These are phyloP conservation scores for Eriocheir sinensis DNA, from an alignment of 1,140 invertebrate genomes.

Conservation along the genomic window DNA sequence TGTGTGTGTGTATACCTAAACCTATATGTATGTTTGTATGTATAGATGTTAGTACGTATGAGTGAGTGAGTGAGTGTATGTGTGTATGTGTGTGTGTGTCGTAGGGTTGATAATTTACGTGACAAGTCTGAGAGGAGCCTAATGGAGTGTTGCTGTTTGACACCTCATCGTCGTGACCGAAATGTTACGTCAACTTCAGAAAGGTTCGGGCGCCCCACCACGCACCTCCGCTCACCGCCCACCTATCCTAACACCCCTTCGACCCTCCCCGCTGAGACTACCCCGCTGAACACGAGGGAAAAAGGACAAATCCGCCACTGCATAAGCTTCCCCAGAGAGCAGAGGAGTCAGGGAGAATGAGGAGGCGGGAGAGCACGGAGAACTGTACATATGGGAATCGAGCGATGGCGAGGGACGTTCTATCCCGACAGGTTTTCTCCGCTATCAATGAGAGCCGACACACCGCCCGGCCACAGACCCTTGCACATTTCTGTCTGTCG, in stretches of 20 bases:
- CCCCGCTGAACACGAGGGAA: neutral
- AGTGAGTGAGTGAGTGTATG: slow-evolving; percentile 57
- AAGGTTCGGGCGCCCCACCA: slow-evolving; percentile 38
- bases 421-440: slow-evolving; percentile 57
- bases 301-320: too few relatives aligned
- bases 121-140: slow-evolving; percentile 74
- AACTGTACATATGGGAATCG: slow-evolving; percentile 46
- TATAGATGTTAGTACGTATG: slow-evolving; percentile 48
- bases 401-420: slow-evolving; percentile 44
- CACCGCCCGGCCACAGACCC: slow-evolving; percentile 36
- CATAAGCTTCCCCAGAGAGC: too few relatives aligned
- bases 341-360: neutral
- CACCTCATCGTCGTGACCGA: slow-evolving; percentile 70
- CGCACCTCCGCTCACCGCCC: neutral
- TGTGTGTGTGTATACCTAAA: neutral
- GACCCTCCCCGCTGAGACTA: neutral
- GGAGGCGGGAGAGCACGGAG: neutral
- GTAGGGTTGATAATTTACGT: slow-evolving; percentile 76
- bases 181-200: slow-evolving; percentile 58
- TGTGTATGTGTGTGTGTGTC: slow-evolving; percentile 68
- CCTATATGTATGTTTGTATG: slow-evolving; percentile 33
- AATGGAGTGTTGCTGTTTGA: slow-evolving; percentile 77
- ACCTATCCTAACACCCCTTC: neutral
- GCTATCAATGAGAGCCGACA: slow-evolving; percentile 69
- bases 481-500: slow-evolving; percentile 57